A percentile compares a stretch with the other conserved stretches of the same genome.
These are phyloP conservation scores for Atta colombica DNA, from an alignment of 1,140 invertebrate genomes.

Conservation along the genomic window DNA sequence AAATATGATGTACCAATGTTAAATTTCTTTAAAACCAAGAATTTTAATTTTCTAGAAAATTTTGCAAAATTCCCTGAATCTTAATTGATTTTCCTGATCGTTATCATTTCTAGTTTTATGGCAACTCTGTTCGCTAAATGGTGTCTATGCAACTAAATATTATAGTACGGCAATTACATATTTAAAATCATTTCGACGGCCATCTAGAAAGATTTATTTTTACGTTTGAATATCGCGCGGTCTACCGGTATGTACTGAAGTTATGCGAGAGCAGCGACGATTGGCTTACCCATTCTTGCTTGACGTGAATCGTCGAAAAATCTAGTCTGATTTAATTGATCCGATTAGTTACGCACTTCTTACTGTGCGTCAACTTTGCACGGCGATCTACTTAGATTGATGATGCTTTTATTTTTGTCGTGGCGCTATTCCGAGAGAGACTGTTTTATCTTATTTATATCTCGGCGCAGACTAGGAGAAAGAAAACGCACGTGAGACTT, in stretches of 20 bases:
- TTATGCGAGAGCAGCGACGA: neutral
- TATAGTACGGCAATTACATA: neutral
- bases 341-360: neutral
- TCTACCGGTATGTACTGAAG: neutral
- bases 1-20: too few species aligned
- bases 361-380: neutral
- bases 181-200: neutral
- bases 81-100: too few species aligned
- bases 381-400: constrained; percentile 17
- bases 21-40: too few species aligned
- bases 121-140: too few species aligned
- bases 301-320: constrained; percentile 16
- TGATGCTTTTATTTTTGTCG: constrained; percentile 36
- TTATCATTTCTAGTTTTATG: too few species aligned
- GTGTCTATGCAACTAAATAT: neutral
- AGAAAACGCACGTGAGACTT: neutral
- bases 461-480: neutral
- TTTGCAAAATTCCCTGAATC: too few species aligned
- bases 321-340: constrained; percentile 7
- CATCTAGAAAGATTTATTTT: neutral
- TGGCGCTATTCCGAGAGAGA: constrained; percentile 33
- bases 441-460: constrained; percentile 44
- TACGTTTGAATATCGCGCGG: neutral
- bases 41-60: too few species aligned
- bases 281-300: neutral